Base-by-base conservation (phyloP, 2,797 vertebrate genomes). In the Dryobates pubescens region DNA sequence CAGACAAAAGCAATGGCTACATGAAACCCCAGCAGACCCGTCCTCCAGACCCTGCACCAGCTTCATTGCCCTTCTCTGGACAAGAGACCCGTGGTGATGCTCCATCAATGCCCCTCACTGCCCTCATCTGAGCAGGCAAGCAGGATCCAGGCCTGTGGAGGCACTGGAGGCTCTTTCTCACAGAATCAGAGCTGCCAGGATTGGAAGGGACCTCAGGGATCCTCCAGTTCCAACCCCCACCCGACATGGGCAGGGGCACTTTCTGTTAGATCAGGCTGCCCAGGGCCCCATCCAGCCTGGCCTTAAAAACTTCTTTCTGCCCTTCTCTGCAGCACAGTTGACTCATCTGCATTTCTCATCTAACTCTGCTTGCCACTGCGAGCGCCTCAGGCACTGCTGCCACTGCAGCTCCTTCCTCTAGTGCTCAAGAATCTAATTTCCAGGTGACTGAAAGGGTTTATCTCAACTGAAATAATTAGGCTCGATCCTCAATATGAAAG, bases 301-400 rank as follows among this genome's bases (percentile, higher is more conserved):
- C 41, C 41, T 43, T 43, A 43, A 17, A 43, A 43, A 43, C 41
- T 43, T 43, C 41, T 43, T 67, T 45, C 8, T 49, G 7, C 11
- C 47, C 27, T 77, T 73, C 59, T 64, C 57, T 70, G 54, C 69
- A 88, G 58, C 49, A 82, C 27, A 49, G 32, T 27, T 86, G 71
- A 86, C 85, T 82, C 24, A 84, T 51, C n/a, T 6, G 0, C 57
- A 81, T 86, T 85, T 94, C 72, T 91, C 53, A 67, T 76, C 87
- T 70, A 91, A 67, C 41, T 73, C 13, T 72, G 49, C 73, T 32
- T 61, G 41, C 57, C 82, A 70, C 68, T 79, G 29, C 61, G 63
- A 86, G 53, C 13, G 85, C 85, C 85, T 91, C 57, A 89, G 88
- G 91, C 89, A 73, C 45, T 88, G 45, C 64, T 95, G 91, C 74